Evolutionary conservation across 2,113 vertebrate genomes (phyloP).

Genomic region (Tyto alba): DNA sequence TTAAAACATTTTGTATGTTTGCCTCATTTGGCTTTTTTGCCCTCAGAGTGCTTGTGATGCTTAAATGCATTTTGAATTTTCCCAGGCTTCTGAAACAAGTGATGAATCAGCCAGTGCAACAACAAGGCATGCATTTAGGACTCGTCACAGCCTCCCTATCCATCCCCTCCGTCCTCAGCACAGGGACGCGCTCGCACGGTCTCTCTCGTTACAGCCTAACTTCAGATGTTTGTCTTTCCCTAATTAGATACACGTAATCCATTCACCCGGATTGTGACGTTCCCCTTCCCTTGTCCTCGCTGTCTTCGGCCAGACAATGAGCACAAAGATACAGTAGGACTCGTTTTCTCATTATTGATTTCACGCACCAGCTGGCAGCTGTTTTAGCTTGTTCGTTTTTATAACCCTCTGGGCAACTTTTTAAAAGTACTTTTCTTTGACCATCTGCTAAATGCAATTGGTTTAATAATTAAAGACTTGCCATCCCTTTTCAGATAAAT

Average conservation of each 20-base stretch:
- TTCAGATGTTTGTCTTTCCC: slow-evolving; percentile 24
- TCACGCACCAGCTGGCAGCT: slow-evolving; percentile 82
- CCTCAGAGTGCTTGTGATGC: background rate
- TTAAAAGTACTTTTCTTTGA: slow-evolving; percentile 80
- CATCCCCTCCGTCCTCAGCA: background rate
- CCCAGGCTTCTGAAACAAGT: background rate
- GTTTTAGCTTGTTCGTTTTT: slow-evolving; percentile 78
- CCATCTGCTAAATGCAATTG: slow-evolving; percentile 78
- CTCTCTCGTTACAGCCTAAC: background rate
- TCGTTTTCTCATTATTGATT: slow-evolving; percentile 84
- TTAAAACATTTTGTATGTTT: background rate
- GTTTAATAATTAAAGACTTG: slow-evolving; percentile 84
- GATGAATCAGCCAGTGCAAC: background rate
- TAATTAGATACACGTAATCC: slow-evolving; percentile 61
- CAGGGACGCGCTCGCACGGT: background rate
- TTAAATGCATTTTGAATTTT: background rate
- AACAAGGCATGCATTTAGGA: background rate
- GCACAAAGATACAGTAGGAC: slow-evolving; percentile 80
- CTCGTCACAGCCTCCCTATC: rapidly evolving
- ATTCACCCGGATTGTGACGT: slow-evolving; percentile 43
- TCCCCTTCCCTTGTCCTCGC: slow-evolving; percentile 57
- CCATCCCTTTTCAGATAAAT: slow-evolving; percentile 60
- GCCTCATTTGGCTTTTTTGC: background rate
- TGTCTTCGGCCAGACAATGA: slow-evolving; percentile 75
- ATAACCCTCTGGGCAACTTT: slow-evolving; percentile 81